Base-by-base conservation (phyloP, 2,113 vertebrate species). In the Microcebus griseorufus region DNA sequence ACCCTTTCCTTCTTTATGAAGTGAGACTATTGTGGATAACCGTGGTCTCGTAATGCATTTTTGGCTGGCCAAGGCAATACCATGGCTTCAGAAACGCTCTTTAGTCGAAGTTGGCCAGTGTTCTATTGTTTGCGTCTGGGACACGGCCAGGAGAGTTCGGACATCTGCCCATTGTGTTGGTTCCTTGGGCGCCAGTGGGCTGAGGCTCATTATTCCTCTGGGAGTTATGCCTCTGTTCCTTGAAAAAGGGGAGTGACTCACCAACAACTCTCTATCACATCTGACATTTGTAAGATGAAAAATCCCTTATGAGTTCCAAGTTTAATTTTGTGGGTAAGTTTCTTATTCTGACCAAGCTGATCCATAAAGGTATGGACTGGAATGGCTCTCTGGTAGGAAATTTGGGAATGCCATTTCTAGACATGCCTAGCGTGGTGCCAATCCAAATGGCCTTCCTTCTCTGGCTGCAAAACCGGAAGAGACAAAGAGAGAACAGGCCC, bases 121-220 rank as follows among this genome's bases (percentile, higher is more conserved):
- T 97, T 95, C 97, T 97, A 97, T 98, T 98, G 93, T 98, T 97
- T 55, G n/a, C 9, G 39, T 70, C 97, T 98, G 98, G 98, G 97
- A 91, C 48, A 0, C 27, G 86, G 98, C 98, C 98, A 98, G 97
- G 42, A 64, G 93, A 92, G 53, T 84, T 97, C 96, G 97, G 98
- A 98, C 98, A 98, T 98, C 98, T 98, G 98, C 98, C 97, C 97
- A 97, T 97, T 96, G 67, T 72, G 97, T 96, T 96, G 97, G 96
- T 88, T 91, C 5, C 0, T 78, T 97, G 97, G 98, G 97, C 88
- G 92, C 92, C 76, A 98, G 97, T 85, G 83, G 92, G 93, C 96
- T 95, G 95, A 75, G 72, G 80, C 80, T 97, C 84, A 88, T 97
- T 96, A 96, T 92, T 97, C 96, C 60, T 0, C 87, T 53, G 97